A percentile compares a stretch with the other conserved stretches of the same genome.
Evolutionary conservation across 2,113 vertebrate species (phyloP).

Genomic region (Anhinga anhinga): DNA sequence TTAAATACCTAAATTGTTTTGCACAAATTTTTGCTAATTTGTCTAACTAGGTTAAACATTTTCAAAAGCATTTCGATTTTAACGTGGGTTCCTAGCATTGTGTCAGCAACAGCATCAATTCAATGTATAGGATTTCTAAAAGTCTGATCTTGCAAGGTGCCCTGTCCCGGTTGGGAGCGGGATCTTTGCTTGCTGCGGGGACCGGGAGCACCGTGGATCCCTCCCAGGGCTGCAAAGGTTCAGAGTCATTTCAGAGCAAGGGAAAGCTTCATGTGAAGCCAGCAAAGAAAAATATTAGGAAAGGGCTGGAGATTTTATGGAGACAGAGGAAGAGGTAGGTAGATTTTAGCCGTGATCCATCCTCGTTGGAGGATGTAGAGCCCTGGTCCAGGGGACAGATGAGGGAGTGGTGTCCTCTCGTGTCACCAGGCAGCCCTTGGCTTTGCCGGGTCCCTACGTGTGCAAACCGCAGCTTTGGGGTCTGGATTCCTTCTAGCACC

Average conservation of each 20-base stretch:
- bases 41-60: slow-evolving; percentile 87
- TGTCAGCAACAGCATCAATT: slow-evolving; percentile 63
- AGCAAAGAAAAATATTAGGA: rapidly evolving
- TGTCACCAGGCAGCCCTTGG: neutral
- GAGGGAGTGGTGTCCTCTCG: neutral
- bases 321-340: neutral
- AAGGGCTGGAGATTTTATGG: neutral
- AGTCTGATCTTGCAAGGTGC: neutral
- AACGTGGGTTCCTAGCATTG: slow-evolving; percentile 79
- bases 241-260: neutral
- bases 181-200: neutral
- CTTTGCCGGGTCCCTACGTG: neutral
- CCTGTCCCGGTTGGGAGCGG: neutral
- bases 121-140: neutral
- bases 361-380: neutral
- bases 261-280: neutral
- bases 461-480: neutral
- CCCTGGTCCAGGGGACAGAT: neutral
- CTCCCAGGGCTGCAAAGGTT: neutral
- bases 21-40: slow-evolving; percentile 87
- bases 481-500: neutral
- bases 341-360: neutral
- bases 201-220: neutral
- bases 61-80: slow-evolving; percentile 80
- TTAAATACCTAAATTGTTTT: slow-evolving; percentile 89